Evolutionary conservation across 2,113 vertebrate species (phyloP).

Genomic region (Malurus melanocephalus): DNA sequence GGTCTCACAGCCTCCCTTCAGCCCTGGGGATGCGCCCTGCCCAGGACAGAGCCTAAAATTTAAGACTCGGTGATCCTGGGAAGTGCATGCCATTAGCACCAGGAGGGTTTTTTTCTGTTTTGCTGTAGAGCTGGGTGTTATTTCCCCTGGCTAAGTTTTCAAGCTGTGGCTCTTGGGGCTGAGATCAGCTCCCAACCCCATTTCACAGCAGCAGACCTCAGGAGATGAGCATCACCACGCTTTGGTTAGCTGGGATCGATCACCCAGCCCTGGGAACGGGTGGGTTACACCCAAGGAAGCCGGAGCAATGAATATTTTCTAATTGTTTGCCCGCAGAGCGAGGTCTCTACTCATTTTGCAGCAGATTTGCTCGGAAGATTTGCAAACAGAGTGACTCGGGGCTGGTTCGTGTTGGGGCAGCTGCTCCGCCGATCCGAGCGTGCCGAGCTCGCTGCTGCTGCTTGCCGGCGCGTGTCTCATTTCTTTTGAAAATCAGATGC

Average conservation of each 20-base stretch:
- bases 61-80: neutral
- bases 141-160: neutral
- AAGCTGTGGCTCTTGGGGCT: neutral
- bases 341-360: neutral
- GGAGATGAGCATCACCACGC: fast-evolving
- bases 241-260: neutral
- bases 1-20: neutral
- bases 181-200: neutral
- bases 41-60: neutral
- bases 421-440: fast-evolving
- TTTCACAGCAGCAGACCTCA: neutral
- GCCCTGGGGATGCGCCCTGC: neutral
- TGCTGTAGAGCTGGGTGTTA: neutral
- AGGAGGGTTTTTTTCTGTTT: too few relatives aligned
- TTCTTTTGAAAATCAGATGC: constrained; percentile 53
- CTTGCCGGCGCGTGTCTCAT: constrained; percentile 14
- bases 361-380: neutral
- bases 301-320: neutral
- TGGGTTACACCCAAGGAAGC: neutral
- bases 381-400: fast-evolving
- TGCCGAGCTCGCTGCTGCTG: neutral
- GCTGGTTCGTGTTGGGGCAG: neutral
- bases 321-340: neutral
- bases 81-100: neutral
- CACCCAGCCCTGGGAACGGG: neutral